Evolutionary conservation across 2,888 invertebrate genomes (phyloP), one percentile per base, ranked within the genome.

Genomic region (Bembecia ichneumoniformis): DNA sequence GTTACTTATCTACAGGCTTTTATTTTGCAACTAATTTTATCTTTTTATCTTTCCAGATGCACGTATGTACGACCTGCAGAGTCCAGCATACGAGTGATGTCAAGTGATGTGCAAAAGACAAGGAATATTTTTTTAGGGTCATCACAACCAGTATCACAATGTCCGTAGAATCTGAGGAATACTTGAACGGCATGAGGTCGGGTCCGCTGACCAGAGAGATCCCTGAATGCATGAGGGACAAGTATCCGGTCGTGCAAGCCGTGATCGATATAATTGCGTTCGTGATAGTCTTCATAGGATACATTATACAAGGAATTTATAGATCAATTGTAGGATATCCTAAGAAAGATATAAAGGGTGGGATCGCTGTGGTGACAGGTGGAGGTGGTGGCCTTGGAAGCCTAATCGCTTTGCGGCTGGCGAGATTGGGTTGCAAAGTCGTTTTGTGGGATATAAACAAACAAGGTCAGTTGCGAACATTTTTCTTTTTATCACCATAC

Each of bases 361-460:
- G 95, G 66, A 89, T 95, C 40, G 95, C 94, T 0, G 87, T 97
- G 46, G 92, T 97, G 28, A 97, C 97, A 0, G 97, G 97, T 0
- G 96, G 95, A 14, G 97, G 96, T 35, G 93, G 93, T 36, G 96
- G 96, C 3, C 84, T 96, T 13, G 96, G 96, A 4, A 89, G 95
- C 56, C 88, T 95, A 48, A 80, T 96, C 51, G 92, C 95, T 1
- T 74, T 93, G 58, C 88, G 93, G 59, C 87, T 96, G 47, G 93
- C 94, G 15, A 89, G 92, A 65, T 89, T 94, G 51, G 94, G 94
- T 49, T 93, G 94, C 58, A 92, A 90, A 55, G 90, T 97, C 50
- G 91, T 97, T 40, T 87, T 96, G 50, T 97, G 97, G 97, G 97
- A 98, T 77, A 93, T 97, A 59, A 95, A 96, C 71, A 89, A 92